Evolutionary conservation across 2,888 invertebrate species (phyloP).

Genomic region (Dilophus febrilis): DNA sequence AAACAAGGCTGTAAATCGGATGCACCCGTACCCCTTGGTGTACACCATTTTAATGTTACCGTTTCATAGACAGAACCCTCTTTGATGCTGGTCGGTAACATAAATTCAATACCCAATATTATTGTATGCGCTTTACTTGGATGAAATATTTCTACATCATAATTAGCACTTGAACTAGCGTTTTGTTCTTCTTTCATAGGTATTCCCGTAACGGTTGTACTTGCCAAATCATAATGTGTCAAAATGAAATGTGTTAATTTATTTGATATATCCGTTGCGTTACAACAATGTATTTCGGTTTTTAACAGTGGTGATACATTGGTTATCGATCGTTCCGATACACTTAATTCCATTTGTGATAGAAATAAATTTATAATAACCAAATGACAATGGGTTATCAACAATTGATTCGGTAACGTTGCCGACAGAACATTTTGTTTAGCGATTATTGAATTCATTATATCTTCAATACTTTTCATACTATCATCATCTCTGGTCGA

Average conservation of each 20-base stretch:
- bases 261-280: slow-evolving; percentile 55
- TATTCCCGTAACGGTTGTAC: slow-evolving; percentile 94
- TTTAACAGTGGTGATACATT: background rate
- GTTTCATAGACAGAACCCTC: slow-evolving; percentile 65
- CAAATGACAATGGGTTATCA: slow-evolving; percentile 76
- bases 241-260: slow-evolving; percentile 59
- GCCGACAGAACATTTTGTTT: slow-evolving; percentile 62
- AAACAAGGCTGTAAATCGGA: slow-evolving; percentile 68
- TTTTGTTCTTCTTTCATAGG: slow-evolving; percentile 99
- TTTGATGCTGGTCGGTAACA: slow-evolving; percentile 39
- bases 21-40: slow-evolving; percentile 74
- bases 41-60: slow-evolving; percentile 91
- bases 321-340: slow-evolving; percentile 43
- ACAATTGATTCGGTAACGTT: slow-evolving; percentile 43
- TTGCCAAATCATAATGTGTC: slow-evolving; percentile 78
- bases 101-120: slow-evolving; percentile 48
- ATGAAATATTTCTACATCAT: slow-evolving; percentile 95
- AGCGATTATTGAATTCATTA: slow-evolving; percentile 61
- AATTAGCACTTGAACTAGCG: slow-evolving; percentile 93
- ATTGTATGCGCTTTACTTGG: slow-evolving; percentile 70
- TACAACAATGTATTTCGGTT: slow-evolving; percentile 65
- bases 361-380: slow-evolving; percentile 81
- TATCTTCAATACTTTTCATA: slow-evolving; percentile 71
- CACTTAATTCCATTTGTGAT: slow-evolving; percentile 57
- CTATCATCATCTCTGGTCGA: slow-evolving; percentile 76